phyloP scores from a whole-genome alignment of 2,888 invertebrate genomes.

The Entomobrya multifasciata region DNA sequence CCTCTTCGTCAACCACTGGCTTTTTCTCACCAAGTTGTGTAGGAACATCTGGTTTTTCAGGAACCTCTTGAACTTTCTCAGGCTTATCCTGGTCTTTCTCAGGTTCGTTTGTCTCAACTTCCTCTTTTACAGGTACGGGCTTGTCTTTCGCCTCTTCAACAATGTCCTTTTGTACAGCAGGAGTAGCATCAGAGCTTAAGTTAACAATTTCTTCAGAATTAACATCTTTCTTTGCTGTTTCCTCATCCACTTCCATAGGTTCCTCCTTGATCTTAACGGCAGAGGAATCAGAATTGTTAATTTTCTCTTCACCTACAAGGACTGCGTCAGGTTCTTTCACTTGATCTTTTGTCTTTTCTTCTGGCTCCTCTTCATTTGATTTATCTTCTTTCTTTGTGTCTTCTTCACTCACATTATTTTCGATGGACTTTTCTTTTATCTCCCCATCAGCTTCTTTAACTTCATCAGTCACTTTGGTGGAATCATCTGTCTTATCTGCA shows the following conservation, averaged over 20 bases:
- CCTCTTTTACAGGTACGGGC: slow-evolving; percentile 36
- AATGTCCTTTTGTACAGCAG: not conserved
- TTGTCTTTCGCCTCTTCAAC: slow-evolving; percentile 78
- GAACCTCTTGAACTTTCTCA: slow-evolving; percentile 71
- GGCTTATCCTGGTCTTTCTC: slow-evolving; percentile 74
- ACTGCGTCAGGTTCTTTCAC: slow-evolving; percentile 48
- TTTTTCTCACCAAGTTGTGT: slow-evolving; percentile 18
- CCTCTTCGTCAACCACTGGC: slow-evolving; percentile 38
- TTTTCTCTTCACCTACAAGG: slow-evolving; percentile 26
- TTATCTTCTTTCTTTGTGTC: slow-evolving; percentile 24
- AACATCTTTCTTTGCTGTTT: slow-evolving; percentile 40
- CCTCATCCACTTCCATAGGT: slow-evolving; percentile 52
- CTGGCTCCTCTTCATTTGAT: not conserved
- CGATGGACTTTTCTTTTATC: not conserved
- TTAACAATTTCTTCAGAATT: slow-evolving; percentile 50
- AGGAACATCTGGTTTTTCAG: slow-evolving; percentile 21
- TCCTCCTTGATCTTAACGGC: slow-evolving; percentile 62
- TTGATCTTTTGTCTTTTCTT: not conserved
- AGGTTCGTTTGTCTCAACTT: slow-evolving; percentile 34
- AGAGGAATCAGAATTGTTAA: not conserved
- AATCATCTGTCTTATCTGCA: slow-evolving; percentile 31
- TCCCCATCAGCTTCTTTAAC: slow-evolving; percentile 74
- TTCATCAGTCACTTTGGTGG: slow-evolving; percentile 1
- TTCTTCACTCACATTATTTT: slow-evolving; percentile 52
- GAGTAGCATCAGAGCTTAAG: slow-evolving; percentile 40